Conservation (phyloP, 2,888 invertebrate species). For the Myopa tessellatipennis region DNA sequence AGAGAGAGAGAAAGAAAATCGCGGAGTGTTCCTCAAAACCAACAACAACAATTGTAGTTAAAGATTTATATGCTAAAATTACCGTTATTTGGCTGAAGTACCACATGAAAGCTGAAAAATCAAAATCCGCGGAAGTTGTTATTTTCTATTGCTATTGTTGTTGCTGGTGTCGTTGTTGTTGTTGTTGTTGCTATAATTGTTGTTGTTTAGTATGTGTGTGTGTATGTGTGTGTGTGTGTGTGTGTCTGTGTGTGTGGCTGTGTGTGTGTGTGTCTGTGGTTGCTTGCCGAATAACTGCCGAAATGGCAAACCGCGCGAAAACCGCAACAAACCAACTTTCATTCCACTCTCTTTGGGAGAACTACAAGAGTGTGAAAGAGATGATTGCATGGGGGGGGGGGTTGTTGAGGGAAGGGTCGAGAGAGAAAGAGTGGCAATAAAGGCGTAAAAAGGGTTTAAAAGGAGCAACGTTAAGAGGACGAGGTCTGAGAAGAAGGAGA, state of each 20-base stretch:
- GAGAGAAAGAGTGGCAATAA: too few species aligned
- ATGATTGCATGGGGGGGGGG: too few species aligned
- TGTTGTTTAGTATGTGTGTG: background rate
- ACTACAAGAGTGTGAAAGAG: too few species aligned
- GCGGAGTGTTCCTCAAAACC: background rate
- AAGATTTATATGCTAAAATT: conserved; percentile 24
- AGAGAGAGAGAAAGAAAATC: background rate
- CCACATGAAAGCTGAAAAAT: conserved; percentile 14
- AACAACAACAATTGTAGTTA: conserved; percentile 1
- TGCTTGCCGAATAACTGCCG: conserved; percentile 7
- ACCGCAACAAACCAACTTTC: background rate
- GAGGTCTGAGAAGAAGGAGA: background rate
- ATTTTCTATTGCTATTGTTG: background rate
- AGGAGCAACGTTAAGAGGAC: too few species aligned
- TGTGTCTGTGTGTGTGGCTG: too few species aligned
- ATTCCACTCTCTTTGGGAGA: background rate
- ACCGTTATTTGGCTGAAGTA: conserved; percentile 31
- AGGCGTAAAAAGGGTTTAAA: too few species aligned
- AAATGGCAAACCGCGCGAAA: conserved; percentile 10
- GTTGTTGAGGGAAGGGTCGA: too few species aligned
- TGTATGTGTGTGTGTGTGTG: too few species aligned
- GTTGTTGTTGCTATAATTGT: background rate
- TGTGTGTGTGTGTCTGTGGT: background rate
- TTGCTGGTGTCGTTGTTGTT: conserved; percentile 9
- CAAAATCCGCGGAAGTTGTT: conserved; percentile 8